Conservation (phyloP, 2,797 vertebrate species). For the Chloroceryle inda region DNA sequence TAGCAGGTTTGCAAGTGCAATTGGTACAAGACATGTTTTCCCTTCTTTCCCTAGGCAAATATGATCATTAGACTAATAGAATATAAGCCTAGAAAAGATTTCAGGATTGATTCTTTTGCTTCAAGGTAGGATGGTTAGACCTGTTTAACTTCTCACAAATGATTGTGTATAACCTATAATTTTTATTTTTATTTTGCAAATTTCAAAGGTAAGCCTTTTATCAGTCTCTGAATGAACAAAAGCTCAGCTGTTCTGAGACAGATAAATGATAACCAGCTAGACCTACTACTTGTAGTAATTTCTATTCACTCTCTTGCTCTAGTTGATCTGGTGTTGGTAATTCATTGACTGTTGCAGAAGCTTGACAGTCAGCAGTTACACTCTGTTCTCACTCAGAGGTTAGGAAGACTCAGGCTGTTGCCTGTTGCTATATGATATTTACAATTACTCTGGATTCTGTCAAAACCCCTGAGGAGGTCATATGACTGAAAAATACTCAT, state of each 20-base stretch:
- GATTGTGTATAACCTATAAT: background rate
- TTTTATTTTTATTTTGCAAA: background rate
- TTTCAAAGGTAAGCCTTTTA: background rate
- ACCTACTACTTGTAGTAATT: background rate
- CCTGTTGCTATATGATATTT: background rate
- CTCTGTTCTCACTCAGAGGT: background rate
- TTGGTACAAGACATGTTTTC: background rate
- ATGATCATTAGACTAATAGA: background rate
- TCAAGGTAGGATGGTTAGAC: background rate
- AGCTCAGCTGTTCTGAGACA: background rate
- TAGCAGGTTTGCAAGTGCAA: background rate
- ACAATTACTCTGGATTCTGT: background rate
- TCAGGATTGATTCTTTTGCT: background rate
- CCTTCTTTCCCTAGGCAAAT: background rate
- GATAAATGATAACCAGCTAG: background rate
- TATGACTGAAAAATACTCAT: background rate
- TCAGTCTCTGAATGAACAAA: background rate
- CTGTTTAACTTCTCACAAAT: background rate
- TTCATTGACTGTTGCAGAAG: background rate
- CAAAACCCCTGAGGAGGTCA: background rate
- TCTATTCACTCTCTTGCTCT: background rate
- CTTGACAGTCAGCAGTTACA: background rate
- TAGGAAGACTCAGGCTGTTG: background rate
- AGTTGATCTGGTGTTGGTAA: background rate
- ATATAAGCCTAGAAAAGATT: background rate